Conservation (phyloP, 2,113 vertebrate species). For the Myrmophylax atrothorax region DNA sequence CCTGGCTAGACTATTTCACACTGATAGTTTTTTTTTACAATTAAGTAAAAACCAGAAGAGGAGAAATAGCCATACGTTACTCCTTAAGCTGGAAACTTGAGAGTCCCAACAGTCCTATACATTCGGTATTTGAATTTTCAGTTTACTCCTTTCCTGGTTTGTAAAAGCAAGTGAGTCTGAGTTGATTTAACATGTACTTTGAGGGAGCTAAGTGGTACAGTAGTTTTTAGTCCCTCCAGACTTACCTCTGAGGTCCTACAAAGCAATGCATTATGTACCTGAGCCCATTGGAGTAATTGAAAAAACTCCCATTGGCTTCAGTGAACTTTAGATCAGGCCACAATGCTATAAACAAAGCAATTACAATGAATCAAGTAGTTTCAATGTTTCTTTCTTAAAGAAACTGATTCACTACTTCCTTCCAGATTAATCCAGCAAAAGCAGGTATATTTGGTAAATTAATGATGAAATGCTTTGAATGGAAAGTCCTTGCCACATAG, state of each 20-base stretch:
- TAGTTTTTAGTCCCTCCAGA: slow-evolving; percentile 5
- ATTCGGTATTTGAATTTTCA: not conserved
- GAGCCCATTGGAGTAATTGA: not conserved
- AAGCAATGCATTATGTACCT: slow-evolving; percentile 31
- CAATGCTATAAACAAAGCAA: slow-evolving; percentile 47
- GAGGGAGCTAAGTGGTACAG: not conserved
- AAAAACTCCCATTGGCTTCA: slow-evolving; percentile 27
- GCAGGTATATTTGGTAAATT: not conserved
- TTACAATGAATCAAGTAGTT: not conserved
- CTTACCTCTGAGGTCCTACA: slow-evolving; percentile 48
- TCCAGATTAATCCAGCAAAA: not conserved
- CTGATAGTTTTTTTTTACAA: not conserved
- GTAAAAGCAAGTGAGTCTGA: not conserved
- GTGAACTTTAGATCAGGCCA: slow-evolving; percentile 60
- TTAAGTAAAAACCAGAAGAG: not conserved
- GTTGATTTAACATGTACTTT: not conserved
- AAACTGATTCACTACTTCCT: not conserved
- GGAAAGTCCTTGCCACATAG: not conserved
- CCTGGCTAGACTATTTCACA: not conserved
- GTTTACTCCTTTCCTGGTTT: not conserved
- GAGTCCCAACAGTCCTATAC: not conserved
- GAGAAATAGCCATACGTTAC: not conserved
- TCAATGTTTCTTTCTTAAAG: not conserved
- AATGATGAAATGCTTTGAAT: not conserved
- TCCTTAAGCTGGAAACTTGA: not conserved